Evolutionary conservation across 2,888 invertebrate species (phyloP), one percentile per base, ranked within the genome.

Genomic region (Colletes collaris): DNA sequence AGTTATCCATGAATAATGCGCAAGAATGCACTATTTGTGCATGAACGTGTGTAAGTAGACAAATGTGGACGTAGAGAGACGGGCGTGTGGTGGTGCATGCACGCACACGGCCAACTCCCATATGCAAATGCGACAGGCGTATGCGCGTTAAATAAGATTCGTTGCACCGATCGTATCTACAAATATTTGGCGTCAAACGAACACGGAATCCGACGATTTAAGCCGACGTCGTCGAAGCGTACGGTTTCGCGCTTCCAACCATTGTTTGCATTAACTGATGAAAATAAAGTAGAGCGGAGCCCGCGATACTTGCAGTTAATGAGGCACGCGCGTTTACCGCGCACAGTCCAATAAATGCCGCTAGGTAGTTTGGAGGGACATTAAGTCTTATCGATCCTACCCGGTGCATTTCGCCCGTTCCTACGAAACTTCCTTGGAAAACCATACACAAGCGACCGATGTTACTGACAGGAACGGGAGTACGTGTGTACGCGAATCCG

Each of bases 131-230:
- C 60, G 68, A 66, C 68, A 68, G 69, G 52, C 64, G 74, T 72
- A 65, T 66, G 46, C 55, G 73, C 73, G 76, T 68, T 81, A 84
- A 83, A 83, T 83, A 83, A 83, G 84, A 81, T 83, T 81, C 71
- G 84, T 83, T 66, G 79, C 66, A 71, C 65, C 71, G 73, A 80
- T 77, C 77, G 77, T 68, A 72, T 83, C 77, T 62, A 50, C 74
- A 83, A 83, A 83, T 83, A 83, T 83, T 83, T 83, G 84, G 74
- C 80, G 52, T 65, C 83, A 49, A 60, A 68, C 59, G 71, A 77
- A 49, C 67, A 70, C 58, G 60, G 66, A 65, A 69, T 71, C 83
- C 77, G 44, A 58, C 79, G 68, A 73, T 73, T 69, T 55, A 74
- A 80, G 60, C 69, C 56, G 69, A 16, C 46, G 55, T 27, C 7